phyloP scores from a whole-genome alignment of 2,888 invertebrate species.

The Tetramorium bicarinatum region DNA sequence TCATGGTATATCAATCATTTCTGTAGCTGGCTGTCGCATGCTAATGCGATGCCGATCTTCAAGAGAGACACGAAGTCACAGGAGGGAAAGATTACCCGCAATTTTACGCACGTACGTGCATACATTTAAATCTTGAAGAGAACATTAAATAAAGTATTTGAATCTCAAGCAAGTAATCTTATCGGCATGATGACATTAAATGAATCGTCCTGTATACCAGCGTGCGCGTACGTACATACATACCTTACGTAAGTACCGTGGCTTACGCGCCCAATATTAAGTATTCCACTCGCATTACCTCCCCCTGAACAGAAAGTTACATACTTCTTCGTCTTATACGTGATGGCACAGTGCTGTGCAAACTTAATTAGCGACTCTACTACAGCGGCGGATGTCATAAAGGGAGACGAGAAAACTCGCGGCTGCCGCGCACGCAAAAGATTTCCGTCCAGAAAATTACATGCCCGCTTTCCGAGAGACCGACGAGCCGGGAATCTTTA shows the following conservation, averaged over 20 bases:
- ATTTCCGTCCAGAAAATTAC: constrained; percentile 47
- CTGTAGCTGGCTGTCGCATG: neutral
- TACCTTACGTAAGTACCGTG: constrained; percentile 40
- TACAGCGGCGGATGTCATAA: constrained; percentile 57
- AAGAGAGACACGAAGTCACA: neutral
- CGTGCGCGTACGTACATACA: neutral
- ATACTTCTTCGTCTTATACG: constrained; percentile 72
- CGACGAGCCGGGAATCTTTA: neutral
- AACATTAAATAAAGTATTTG: neutral
- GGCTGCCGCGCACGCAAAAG: constrained; percentile 13
- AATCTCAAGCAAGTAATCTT: neutral
- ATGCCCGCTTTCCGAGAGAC: constrained; percentile 20
- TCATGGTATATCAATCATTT: neutral
- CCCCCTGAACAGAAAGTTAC: constrained; percentile 75
- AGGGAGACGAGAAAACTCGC: constrained; percentile 68
- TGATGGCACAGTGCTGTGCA: constrained; percentile 72
- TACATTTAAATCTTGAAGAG: neutral
- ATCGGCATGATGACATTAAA: neutral
- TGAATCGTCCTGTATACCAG: constrained; percentile 12
- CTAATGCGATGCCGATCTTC: neutral
- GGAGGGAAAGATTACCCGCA: neutral
- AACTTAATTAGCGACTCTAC: constrained; percentile 78
- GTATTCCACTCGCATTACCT: constrained; percentile 72
- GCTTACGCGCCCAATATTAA: constrained; percentile 66
- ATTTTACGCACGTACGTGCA: neutral